Evolutionary conservation across 2,888 invertebrate genomes (phyloP), one percentile per base, ranked within the genome.

Genomic region (Lysandra coridon): DNA sequence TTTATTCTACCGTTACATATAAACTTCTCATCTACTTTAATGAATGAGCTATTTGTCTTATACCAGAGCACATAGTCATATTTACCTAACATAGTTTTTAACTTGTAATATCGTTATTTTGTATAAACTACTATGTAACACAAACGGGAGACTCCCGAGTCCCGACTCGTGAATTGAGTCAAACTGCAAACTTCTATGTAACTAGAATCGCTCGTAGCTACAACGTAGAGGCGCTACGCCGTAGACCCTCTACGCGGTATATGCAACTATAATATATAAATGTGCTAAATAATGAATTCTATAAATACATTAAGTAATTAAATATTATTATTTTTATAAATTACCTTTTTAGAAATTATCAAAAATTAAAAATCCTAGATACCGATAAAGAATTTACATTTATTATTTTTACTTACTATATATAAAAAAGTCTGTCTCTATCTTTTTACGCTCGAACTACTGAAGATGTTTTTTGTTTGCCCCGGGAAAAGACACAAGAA

Each of bases 131-230:
- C 37, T 69, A 69, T 10, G 69, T 69, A 69, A 69, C 69, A 69
- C 37, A 69, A 69, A 69, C 69, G 4, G 64, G 64, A 7, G 14
- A 14, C 69, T 33, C 64, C 64, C 64, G 64, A 12, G 30, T 64
- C 64, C 64, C 64, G 64, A 12, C 64, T 64, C 64, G 14, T 1
- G 14, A 33, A 69, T 69, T 69, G 33, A 69, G 64, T 69, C 33
- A 69, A 69, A 69, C 69, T 69, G 33, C 33, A 33, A 69, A 69
- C 14, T 69, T 69, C 14, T 37, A 37, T 69, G 69, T 69, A 69
- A 69, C 69, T 69, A 30, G 64, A 69, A 33, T 69, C 69, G 69
- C 69, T 69, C 33, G 69, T 69, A 69, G 69, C 69, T 33, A 17
- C 33, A 1, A 10, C 69, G 69, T 69, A 69, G 33, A 69, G 69